Evolutionary conservation across 1,140 invertebrate species (phyloP), one percentile per base, ranked within the genome.

Genomic region (Papilio aristodemus): DNA sequence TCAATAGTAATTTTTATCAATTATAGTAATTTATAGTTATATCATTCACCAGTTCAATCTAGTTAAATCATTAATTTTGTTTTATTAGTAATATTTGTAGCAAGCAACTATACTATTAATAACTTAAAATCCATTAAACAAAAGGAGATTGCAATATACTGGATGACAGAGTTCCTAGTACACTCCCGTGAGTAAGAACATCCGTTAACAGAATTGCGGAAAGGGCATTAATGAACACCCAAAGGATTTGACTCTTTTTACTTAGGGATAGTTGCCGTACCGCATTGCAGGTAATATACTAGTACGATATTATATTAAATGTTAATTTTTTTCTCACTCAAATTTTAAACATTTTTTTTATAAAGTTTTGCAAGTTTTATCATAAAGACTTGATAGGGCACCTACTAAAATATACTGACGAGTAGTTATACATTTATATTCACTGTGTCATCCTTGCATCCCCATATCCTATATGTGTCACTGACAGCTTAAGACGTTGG

Each of bases 221-320:
- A 25, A 58, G 13, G 13, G 57, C 22, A n/a, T 6, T 36, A 58
- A 58, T 58, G 27, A 58, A 32, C 32, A 36, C 57, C 25, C 57
- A 2, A 14, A 58, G 57, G 25, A 58, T 9, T 58, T 58, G 57
- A 17, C 6, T 58, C 11, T 58, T 32, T 58, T 58, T 58, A 58
- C 57, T 0, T 27, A n/a, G n/a, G 57, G 5, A 32, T 58, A 17
- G 43, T 64, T 43, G 17, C 62, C 38, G 39, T 43, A 64, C 11
- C 38, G 39, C 62, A 64, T 41, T 64, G 62, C 19, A 38, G 19
- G n/a, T 19, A 8, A 4, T 41, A 22, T 63, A 41, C 19, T 3
- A 22, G n/a, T 4, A 39, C 11, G 38, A 63, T 41, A n/a, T 36
- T 19, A 63, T 19, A 63, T 63, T 27, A 43, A 63, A 63, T n/a